phyloP scores from a whole-genome alignment of 1,140 invertebrate species.

The Drepana arcuata region DNA sequence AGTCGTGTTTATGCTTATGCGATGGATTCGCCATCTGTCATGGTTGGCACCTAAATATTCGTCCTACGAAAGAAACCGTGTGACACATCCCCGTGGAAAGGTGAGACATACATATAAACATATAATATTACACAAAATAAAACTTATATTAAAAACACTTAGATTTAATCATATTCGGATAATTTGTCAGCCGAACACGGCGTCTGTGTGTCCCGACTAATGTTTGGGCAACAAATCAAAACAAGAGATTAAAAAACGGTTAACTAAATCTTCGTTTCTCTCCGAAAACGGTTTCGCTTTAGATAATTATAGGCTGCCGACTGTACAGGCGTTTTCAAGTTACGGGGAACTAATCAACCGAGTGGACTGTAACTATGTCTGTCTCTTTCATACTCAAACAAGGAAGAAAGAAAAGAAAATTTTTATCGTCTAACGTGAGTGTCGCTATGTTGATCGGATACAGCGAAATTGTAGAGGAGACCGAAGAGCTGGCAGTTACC shows the following conservation, averaged over 20 bases:
- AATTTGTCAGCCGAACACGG: conserved; percentile 3
- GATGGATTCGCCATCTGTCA: too few species aligned
- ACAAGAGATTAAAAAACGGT: conserved; percentile 53
- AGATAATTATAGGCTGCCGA: conserved; percentile 60
- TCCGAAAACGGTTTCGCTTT: conserved; percentile 50
- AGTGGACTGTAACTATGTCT: conserved; percentile 10
- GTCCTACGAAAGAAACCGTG: too few species aligned
- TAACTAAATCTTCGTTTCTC: conserved; percentile 64
- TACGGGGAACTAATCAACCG: conserved; percentile 47
- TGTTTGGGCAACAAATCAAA: conserved; percentile 61
- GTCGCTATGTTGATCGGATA: too few species aligned
- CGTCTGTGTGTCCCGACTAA: conserved; percentile 24
- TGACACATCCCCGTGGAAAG: too few species aligned
- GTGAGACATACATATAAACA: neutral
- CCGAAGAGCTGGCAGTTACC: too few species aligned
- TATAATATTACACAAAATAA: neutral
- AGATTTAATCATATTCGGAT: neutral
- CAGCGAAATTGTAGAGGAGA: too few species aligned
- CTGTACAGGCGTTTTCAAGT: conserved; percentile 23
- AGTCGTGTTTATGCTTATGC: too few species aligned
- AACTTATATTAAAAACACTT: neutral
- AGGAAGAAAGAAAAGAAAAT: too few species aligned
- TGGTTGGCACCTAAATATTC: too few species aligned
- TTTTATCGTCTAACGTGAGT: too few species aligned
- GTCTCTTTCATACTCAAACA: conserved; percentile 1